Evolutionary conservation across 2,888 invertebrate species (phyloP).

Genomic region (Drosophila lacicola): DNA sequence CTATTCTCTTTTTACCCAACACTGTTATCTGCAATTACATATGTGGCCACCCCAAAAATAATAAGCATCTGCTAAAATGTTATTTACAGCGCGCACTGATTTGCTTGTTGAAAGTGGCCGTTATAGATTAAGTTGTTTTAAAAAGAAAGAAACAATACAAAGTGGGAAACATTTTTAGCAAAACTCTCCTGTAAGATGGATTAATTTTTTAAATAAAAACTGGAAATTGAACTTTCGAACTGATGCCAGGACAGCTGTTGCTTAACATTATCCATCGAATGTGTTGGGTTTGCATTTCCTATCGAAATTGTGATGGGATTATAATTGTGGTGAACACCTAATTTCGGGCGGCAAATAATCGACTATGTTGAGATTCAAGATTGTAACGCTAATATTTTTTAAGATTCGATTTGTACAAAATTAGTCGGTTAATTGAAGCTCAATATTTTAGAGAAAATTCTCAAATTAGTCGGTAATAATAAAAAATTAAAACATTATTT

Average conservation of each 20-base stretch:
- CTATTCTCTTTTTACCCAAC: slow-evolving; percentile 22
- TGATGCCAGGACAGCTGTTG: slow-evolving; percentile 6
- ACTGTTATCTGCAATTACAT: background rate
- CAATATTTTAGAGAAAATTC: no score
- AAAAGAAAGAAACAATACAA: background rate
- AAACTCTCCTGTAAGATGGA: background rate
- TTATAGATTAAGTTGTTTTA: background rate
- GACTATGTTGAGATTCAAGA: background rate
- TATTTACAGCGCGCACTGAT: slow-evolving; percentile 7
- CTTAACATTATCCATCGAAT: background rate
- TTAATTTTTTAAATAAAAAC: no score
- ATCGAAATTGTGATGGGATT: background rate
- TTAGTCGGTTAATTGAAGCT: no score
- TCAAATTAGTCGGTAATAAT: no score
- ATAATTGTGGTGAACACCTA: background rate
- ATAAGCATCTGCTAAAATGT: slow-evolving; percentile 12
- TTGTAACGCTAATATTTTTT: background rate
- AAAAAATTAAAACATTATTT: no score
- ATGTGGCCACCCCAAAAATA: slow-evolving; percentile 23
- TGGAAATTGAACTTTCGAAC: background rate
- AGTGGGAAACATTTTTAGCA: background rate
- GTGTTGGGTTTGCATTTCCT: background rate
- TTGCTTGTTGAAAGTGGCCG: background rate
- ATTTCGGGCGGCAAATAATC: background rate
- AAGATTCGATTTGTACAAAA: no score